These are phyloP conservation scores for Caiman crocodilus DNA, from an alignment of 2,797 vertebrate genomes.

Conservation along the genomic window DNA sequence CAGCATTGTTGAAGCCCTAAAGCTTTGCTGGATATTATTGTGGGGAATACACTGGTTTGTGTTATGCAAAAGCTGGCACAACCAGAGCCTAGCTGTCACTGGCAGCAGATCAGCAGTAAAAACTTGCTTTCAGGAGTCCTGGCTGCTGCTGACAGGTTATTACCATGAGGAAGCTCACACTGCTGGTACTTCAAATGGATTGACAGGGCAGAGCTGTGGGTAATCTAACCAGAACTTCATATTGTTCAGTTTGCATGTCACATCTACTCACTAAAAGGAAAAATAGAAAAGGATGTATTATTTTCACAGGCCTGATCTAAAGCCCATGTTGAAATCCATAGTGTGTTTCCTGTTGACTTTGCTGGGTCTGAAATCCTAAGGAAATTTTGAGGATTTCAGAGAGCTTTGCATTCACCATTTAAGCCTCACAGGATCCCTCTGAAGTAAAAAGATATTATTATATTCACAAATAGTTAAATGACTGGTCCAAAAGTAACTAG, in stretches of 20 bases:
- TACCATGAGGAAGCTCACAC: background rate
- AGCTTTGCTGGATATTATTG: background rate
- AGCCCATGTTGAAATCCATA: background rate
- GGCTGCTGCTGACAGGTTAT: background rate
- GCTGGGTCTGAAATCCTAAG: background rate
- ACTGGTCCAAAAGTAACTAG: background rate
- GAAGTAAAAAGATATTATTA: background rate
- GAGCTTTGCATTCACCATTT: background rate
- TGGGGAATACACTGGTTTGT: background rate
- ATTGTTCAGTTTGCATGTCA: background rate
- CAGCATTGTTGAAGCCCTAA: background rate
- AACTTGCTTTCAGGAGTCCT: background rate
- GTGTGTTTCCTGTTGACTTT: background rate
- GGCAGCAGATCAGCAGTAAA: background rate
- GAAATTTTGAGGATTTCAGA: background rate
- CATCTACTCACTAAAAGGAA: background rate
- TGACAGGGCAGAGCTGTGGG: background rate
- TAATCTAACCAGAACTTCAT: background rate
- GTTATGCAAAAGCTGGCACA: accelerated
- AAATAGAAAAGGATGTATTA: background rate
- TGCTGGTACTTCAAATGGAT: background rate
- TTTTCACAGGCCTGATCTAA: background rate
- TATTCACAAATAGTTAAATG: background rate
- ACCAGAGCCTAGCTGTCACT: background rate
- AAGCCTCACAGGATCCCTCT: background rate